These are phyloP conservation scores for Melieria picta DNA, from an alignment of 2,888 invertebrate genomes.

Conservation along the genomic window DNA sequence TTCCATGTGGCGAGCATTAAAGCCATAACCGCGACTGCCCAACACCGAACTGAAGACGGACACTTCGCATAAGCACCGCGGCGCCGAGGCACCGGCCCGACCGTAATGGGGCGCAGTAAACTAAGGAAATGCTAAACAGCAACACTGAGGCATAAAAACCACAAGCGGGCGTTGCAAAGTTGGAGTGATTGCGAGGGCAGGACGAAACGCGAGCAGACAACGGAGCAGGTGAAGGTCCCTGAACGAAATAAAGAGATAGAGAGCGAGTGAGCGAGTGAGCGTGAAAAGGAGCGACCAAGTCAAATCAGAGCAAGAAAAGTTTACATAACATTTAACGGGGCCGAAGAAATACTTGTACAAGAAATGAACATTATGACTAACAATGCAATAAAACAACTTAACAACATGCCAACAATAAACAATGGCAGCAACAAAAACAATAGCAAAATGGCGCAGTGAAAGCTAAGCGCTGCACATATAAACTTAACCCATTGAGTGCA, in stretches of 20 bases:
- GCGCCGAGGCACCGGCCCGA: no score
- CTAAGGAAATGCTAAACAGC: no score
- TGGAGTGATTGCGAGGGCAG: neutral
- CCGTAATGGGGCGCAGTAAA: no score
- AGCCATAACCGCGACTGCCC: no score
- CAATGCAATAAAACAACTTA: slow-evolving; percentile 42
- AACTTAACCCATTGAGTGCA: no score
- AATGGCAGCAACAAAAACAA: slow-evolving; percentile 4
- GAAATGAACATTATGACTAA: slow-evolving; percentile 42
- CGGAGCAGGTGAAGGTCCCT: no score
- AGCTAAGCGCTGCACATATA: neutral
- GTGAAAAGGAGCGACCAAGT: neutral
- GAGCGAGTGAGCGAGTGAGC: neutral
- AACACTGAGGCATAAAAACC: no score
- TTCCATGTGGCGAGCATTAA: no score
- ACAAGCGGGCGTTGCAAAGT: no score
- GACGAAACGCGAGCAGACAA: neutral
- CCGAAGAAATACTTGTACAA: slow-evolving; percentile 41
- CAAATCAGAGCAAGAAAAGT: slow-evolving; percentile 44
- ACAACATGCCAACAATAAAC: slow-evolving; percentile 43
- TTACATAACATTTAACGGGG: slow-evolving; percentile 62
- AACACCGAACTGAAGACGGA: no score
- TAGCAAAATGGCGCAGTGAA: slow-evolving; percentile 11
- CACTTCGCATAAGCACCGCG: no score
- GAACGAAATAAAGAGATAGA: no score